These are phyloP conservation scores for Phataginus tricuspis DNA, from an alignment of 2,797 vertebrate species.

Conservation along the genomic window DNA sequence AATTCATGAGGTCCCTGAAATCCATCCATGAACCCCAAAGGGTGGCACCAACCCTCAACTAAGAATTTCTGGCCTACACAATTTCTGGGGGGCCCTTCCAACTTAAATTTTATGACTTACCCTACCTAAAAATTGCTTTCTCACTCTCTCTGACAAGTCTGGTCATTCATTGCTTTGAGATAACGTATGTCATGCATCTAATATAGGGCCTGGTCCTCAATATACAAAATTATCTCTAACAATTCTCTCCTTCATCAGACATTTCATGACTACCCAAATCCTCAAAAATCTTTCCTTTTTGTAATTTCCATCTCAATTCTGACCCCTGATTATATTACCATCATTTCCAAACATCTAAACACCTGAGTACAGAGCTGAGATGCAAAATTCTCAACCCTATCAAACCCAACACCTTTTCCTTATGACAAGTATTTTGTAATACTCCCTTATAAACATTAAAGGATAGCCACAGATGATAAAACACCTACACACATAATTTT, in stretches of 20 bases:
- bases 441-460: neutral
- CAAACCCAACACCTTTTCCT: neutral
- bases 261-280: neutral
- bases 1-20: neutral
- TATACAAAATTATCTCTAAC: neutral
- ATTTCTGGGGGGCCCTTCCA: neutral
- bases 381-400: conserved; percentile 3
- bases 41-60: neutral
- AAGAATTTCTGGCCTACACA: neutral
- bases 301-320: conserved; percentile 16
- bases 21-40: neutral
- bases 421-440: conserved; percentile 11
- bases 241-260: neutral
- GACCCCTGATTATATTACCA: conserved; percentile 7
- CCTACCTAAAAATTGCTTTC: neutral
- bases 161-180: neutral
- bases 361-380: neutral
- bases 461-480: neutral
- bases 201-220: neutral
- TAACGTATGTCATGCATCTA: neutral
- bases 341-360: neutral
- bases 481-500: neutral
- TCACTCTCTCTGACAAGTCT: neutral
- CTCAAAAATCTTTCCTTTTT: conserved; percentile 26
- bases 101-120: neutral